Evolutionary conservation across 2,888 invertebrate genomes (phyloP).

Genomic region (Linnaemya vulpina): DNA sequence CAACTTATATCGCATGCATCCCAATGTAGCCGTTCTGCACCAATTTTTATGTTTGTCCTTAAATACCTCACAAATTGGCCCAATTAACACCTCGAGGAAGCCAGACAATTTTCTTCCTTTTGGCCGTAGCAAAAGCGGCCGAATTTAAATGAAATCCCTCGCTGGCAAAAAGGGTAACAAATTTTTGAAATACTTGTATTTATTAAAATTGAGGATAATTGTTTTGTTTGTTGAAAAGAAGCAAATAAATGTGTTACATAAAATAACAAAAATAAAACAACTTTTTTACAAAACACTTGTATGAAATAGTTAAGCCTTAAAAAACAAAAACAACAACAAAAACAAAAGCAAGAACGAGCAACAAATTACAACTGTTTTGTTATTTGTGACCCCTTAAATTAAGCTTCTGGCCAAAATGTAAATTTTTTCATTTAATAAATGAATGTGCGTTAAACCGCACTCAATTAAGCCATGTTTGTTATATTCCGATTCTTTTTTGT

Average conservation of each 20-base stretch:
- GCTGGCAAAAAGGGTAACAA: constrained; percentile 50
- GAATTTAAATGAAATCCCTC: constrained; percentile 52
- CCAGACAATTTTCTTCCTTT: constrained; percentile 40
- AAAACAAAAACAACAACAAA: constrained; percentile 14
- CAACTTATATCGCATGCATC: background rate
- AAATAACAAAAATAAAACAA: constrained; percentile 39
- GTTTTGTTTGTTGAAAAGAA: constrained; percentile 54
- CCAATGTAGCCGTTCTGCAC: background rate
- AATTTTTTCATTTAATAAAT: constrained; percentile 49
- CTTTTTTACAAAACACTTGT: constrained; percentile 43
- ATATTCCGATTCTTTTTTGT: background rate
- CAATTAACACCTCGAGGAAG: constrained; percentile 66
- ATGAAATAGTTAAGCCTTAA: constrained; percentile 42
- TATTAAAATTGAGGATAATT: constrained; percentile 67
- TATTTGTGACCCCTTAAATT: constrained; percentile 63
- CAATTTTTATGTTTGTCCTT: constrained; percentile 44
- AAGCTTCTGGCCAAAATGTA: constrained; percentile 22
- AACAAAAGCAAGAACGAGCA: constrained; percentile 9
- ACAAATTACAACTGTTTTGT: constrained; percentile 58
- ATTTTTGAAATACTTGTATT: constrained; percentile 70
- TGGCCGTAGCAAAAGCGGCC: constrained; percentile 15
- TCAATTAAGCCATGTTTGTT: constrained; percentile 68
- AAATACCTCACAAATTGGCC: constrained; percentile 66
- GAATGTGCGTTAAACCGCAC: constrained; percentile 69
- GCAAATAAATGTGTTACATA: constrained; percentile 51